Conservation (phyloP, 2,888 invertebrate genomes). For the Macropis europaea region DNA sequence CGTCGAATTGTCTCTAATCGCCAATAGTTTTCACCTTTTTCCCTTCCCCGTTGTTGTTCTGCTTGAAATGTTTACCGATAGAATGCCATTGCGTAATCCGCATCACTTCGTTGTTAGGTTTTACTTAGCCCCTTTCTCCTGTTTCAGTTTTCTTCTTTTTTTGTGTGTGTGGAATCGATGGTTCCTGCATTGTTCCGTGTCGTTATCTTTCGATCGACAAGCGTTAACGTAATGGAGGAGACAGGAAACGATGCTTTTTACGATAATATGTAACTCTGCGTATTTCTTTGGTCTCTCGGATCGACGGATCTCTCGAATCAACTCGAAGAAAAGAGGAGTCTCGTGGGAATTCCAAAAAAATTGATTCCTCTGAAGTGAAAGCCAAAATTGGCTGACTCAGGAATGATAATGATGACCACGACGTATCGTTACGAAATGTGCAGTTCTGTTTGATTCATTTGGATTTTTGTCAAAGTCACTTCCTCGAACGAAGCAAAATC, state of each 20-base stretch:
- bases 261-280: constrained; percentile 5
- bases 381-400: constrained; percentile 7
- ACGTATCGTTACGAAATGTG: constrained; percentile 27
- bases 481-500: constrained; percentile 10
- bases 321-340: too few relatives aligned
- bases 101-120: constrained; percentile 1
- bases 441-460: constrained; percentile 5
- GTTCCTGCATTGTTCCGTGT: neutral
- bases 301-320: too few relatives aligned
- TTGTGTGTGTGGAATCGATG: too few relatives aligned
- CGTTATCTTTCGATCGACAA: neutral
- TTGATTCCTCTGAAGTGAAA: too few relatives aligned
- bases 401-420: constrained; percentile 12
- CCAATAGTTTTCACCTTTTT: neutral
- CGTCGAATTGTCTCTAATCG: too few relatives aligned
- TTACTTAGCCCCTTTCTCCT: neutral
- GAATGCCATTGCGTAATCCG: neutral
- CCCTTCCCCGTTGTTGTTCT: neutral
- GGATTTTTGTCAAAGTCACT: constrained; percentile 18
- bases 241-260: constrained; percentile 10
- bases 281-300: neutral
- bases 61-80: too few relatives aligned
- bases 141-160: constrained; percentile 14
- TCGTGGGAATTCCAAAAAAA: too few relatives aligned
- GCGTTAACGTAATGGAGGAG: neutral